Base-by-base conservation (phyloP, 1,140 invertebrate species). In the Parapsyche elsis region DNA sequence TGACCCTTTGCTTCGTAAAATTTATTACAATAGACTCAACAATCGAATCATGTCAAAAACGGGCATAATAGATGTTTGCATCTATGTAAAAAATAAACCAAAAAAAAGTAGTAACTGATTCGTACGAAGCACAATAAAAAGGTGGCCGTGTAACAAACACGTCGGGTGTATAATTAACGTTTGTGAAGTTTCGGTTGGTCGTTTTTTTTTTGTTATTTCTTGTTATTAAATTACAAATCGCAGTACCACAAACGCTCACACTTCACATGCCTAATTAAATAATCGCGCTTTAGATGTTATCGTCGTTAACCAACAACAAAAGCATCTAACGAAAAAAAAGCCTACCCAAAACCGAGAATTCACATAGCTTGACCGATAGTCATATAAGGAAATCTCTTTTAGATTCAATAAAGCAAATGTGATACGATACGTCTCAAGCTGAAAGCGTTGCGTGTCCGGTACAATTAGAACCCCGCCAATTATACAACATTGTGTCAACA, bases 81-180 rank as follows among this genome's bases (percentile, higher is more conserved):
- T 10, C 1, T 21, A 59, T 16, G 21, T 5, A 59, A 59, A 16
- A 59, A 59, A 16, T 16, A 4, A 1, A 9, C n/a, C 1, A n/a
- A 59, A 59, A 59, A 59, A 4, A 9, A 4, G 30, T 38, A 38
- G 2, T 38, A 38, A 38, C 30, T 38, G 2, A 38, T 38, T 38
- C 16, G 57, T 23, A 67, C 0, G 23, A 10, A 26, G 64, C 59
- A 61, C 14, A 14, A 61, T 26, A 26, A 67, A 67, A 67, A 67
- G 64, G 64, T 67, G 64, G 64, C 64, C 64, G 59, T 61, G 59
- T 61, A 61, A 61, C 16, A 61, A 61, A 61, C 59, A 24, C 19
- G 64, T 67, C 64, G 9, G 64, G 21, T 67, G 24, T 67, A 67
- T 67, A 67, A 67, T 67, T 67, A 67, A 26, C 64, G 9, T 64